phyloP scores from a whole-genome alignment of 2,797 vertebrate species.

The Liparis tanakae region DNA sequence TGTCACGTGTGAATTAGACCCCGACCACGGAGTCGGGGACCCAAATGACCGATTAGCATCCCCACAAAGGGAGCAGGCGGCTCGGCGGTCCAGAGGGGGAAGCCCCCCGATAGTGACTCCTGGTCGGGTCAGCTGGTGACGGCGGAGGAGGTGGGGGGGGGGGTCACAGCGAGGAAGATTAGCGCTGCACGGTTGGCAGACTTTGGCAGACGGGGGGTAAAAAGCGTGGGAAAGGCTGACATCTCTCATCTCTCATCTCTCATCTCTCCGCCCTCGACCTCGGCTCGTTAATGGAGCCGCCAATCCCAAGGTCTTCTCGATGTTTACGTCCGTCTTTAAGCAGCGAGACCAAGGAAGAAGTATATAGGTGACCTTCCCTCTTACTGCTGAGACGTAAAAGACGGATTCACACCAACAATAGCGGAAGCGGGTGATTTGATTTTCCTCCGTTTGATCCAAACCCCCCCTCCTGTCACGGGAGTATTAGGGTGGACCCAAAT shows the following conservation, averaged over 20 bases:
- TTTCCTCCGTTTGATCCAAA: no score
- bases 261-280: slow-evolving; percentile 7
- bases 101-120: slow-evolving; percentile 41
- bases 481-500: no score
- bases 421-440: no score
- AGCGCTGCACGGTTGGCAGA: slow-evolving; percentile 49
- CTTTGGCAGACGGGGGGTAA: slow-evolving; percentile 23
- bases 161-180: slow-evolving; percentile 56
- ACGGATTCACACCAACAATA: no score
- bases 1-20: slow-evolving; percentile 68
- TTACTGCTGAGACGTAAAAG: no score
- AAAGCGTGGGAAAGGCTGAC: slow-evolving; percentile 73
- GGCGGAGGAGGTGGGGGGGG: slow-evolving; percentile 17
- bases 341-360: no score
- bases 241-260: slow-evolving; percentile 13
- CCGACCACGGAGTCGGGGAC: slow-evolving; percentile 40
- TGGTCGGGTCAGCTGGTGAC: slow-evolving; percentile 42
- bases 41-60: slow-evolving; percentile 60
- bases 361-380: no score
- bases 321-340: slow-evolving; percentile 9
- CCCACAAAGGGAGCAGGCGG: slow-evolving; percentile 45
- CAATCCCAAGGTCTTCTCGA: slow-evolving; percentile 32
- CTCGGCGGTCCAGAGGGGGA: slow-evolving; percentile 25
- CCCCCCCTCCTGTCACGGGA: no score
- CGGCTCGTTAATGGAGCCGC: slow-evolving; percentile 41